Conservation (phyloP, 2,113 vertebrate genomes). For the Bufo bufo region DNA sequence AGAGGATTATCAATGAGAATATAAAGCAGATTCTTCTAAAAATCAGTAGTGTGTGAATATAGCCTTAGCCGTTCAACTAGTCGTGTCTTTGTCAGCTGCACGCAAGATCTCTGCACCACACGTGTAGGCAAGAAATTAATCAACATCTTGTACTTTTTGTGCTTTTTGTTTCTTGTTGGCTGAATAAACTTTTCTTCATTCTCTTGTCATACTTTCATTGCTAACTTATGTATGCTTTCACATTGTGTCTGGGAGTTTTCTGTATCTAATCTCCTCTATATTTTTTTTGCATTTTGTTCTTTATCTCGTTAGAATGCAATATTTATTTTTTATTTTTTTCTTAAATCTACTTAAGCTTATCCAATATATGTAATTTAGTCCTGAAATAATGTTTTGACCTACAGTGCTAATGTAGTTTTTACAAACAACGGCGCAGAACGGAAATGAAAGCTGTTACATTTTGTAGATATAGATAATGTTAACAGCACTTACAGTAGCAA, state of each 20-base stretch:
- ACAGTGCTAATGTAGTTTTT: conserved; percentile 25
- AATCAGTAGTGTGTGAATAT: too few relatives aligned
- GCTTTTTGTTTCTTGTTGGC: background rate
- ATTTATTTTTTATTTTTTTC: conserved; percentile 3
- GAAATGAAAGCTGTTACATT: conserved; percentile 27
- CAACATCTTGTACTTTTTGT: background rate
- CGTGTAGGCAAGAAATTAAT: background rate
- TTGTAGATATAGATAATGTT: conserved; percentile 28
- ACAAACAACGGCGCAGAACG: background rate
- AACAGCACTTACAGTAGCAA: conserved; percentile 23
- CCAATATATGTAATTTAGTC: conserved; percentile 28
- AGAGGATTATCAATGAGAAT: too few relatives aligned
- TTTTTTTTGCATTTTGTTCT: background rate
- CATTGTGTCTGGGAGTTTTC: background rate
- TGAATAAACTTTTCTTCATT: background rate
- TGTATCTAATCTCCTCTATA: background rate
- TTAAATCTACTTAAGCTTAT: conserved; percentile 30
- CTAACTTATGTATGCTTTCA: background rate
- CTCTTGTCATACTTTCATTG: background rate
- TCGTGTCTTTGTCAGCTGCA: too few relatives aligned
- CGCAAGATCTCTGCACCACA: too few relatives aligned
- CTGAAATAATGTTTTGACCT: conserved; percentile 24
- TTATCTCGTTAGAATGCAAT: background rate
- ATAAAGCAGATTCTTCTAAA: too few relatives aligned
- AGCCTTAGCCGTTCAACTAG: too few relatives aligned